Base-by-base conservation (phyloP, 2,888 invertebrate genomes). In the Amblyteles armatorius region DNA sequence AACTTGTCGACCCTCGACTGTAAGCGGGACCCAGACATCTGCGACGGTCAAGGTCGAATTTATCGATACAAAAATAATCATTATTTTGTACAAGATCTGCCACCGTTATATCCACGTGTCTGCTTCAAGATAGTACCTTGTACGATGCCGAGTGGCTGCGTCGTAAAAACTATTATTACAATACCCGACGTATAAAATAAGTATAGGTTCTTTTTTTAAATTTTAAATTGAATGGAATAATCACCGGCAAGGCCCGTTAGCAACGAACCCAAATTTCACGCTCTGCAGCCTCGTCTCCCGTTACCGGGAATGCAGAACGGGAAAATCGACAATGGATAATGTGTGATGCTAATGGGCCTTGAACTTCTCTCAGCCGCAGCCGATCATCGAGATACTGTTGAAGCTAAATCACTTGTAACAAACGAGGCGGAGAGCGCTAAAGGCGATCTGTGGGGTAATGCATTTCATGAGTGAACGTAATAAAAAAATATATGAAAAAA, bases 341-440 rank as follows among this genome's bases (percentile, higher is more conserved):
- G 0, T 19, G 55, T 87, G 88, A 82, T 90, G 91, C 91, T 88
- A 89, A 90, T 87, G 90, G 89, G 90, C 85, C 88, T 90, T 90
- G 85, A 85, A 86, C 86, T 87, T 48, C n/a, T 63, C 88, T 88
- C 89, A 87, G 88, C n/a, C 60, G n/a, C 73, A 48, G 89, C 87
- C 85, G 84, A 86, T 87, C 68, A 86, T 88, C 89, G 84, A 82
- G 86, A 86, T 87, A 90, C 88, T 87, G 89, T 89, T 87, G 88
- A 87, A 88, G 74, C 60, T 44, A 73, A 73, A 63, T 29, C 22
- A 63, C 48, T 74, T 48, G 16, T 63, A 26, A 67, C 72, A 33
- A 71, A 81, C 55, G n/a, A 48, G 26, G 19, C 63, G 40, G 22
- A 67, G 55, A 48, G 13, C 63, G 11, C 73, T 22, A 40, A 57